A percentile compares a stretch with the other conserved stretches of the same genome.
phyloP scores from a whole-genome alignment of 1,140 invertebrate genomes.

The Aphelenchoides avenae region DNA sequence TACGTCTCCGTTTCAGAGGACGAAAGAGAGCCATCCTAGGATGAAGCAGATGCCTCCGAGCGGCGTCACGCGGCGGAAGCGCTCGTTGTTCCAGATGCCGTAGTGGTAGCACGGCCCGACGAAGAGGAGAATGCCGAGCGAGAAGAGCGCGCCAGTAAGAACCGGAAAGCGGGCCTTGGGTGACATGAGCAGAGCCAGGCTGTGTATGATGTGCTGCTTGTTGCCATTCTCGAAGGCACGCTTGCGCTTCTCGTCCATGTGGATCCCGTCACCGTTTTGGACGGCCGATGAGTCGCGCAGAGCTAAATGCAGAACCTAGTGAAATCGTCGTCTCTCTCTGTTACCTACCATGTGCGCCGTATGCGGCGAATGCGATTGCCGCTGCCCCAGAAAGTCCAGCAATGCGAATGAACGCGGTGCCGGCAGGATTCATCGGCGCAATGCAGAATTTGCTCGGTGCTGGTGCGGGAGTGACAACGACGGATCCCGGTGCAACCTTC shows the following conservation, averaged over 20 bases:
- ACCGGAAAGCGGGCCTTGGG: slow-evolving; percentile 22
- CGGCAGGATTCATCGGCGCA: too few species aligned
- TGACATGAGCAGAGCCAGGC: slow-evolving; percentile 20
- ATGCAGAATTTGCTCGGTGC: too few species aligned
- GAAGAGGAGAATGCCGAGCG: slow-evolving; percentile 39
- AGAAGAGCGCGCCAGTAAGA: slow-evolving; percentile 28
- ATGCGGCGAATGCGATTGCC: slow-evolving; percentile 27
- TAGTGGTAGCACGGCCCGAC: slow-evolving; percentile 25
- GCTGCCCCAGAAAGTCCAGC: slow-evolving; percentile 25
- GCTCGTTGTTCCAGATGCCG: slow-evolving; percentile 37
- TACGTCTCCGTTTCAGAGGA: background rate
- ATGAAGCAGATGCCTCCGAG: slow-evolving; percentile 10
- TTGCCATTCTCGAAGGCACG: slow-evolving; percentile 27
- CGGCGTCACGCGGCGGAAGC: slow-evolving; percentile 26
- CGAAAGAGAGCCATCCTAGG: slow-evolving; percentile 17
- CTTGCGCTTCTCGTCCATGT: slow-evolving; percentile 30
- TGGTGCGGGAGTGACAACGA: too few species aligned
- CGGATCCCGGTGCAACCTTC: too few species aligned
- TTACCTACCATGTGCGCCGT: slow-evolving; percentile 30
- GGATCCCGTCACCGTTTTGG: slow-evolving; percentile 9
- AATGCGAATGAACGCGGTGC: too few species aligned
- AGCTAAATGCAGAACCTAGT: background rate
- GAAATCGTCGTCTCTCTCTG: too few species aligned
- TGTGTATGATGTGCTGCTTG: slow-evolving; percentile 40
- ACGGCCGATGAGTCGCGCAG: background rate